Evolutionary conservation across 2,797 vertebrate genomes (phyloP).

Genomic region (Cuculus canorus): DNA sequence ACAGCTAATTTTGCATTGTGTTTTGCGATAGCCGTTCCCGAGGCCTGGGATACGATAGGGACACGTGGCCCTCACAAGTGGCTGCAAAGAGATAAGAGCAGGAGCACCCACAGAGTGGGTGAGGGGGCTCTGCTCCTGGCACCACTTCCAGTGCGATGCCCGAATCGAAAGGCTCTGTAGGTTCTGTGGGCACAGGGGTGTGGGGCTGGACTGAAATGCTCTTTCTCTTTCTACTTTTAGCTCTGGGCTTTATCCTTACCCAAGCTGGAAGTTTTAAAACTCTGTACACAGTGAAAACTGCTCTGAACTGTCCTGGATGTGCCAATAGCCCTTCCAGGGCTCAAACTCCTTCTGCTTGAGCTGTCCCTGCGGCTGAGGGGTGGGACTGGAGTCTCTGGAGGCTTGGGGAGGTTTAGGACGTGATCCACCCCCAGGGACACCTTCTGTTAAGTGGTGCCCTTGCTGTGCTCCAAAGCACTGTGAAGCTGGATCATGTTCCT

Average conservation of each 20-base stretch:
- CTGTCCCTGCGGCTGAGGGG: neutral
- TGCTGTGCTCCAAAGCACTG: neutral
- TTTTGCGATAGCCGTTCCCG: too few species aligned
- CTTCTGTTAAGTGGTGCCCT: neutral
- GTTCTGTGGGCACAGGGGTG: neutral
- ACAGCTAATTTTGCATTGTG: neutral
- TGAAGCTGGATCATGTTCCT: neutral
- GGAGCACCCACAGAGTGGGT: neutral
- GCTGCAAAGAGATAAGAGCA: neutral
- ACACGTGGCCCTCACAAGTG: neutral
- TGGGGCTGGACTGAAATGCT: neutral
- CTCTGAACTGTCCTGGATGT: too few species aligned
- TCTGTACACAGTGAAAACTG: neutral
- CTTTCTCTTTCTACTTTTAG: neutral
- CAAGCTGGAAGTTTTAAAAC: neutral
- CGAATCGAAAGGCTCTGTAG: fast-evolving
- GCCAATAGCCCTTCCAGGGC: neutral
- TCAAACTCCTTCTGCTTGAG: neutral
- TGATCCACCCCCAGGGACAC: neutral
- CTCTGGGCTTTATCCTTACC: neutral
- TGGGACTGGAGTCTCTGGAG: neutral
- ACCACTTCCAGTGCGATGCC: neutral
- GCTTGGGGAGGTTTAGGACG: neutral
- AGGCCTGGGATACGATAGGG: too few species aligned
- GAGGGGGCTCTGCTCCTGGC: neutral